Percentiles rank a stretch among this genome's conserved stretches.
These are phyloP conservation scores for Steatornis caripensis DNA, from an alignment of 2,113 vertebrate genomes.

Conservation along the genomic window DNA sequence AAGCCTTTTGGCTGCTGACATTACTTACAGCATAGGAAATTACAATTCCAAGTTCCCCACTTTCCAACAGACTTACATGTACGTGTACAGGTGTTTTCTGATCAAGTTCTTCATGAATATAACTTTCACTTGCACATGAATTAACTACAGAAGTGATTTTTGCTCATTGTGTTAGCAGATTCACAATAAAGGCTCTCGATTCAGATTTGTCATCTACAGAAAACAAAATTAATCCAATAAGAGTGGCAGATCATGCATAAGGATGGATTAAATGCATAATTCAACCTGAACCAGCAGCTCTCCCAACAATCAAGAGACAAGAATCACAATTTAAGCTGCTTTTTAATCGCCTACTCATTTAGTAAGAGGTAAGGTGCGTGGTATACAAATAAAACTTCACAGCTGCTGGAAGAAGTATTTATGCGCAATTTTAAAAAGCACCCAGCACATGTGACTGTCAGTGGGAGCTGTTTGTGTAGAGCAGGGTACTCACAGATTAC, in stretches of 20 bases:
- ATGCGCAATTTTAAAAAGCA: neutral
- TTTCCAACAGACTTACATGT: neutral
- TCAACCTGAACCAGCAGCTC: neutral
- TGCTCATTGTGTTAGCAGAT: neutral
- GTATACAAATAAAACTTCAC: neutral
- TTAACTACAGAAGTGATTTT: neutral
- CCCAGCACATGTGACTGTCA: rapidly evolving
- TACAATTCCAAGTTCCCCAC: neutral
- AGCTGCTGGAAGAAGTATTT: neutral
- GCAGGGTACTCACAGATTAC: neutral
- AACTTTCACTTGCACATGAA: neutral
- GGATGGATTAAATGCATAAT: neutral
- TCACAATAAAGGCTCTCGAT: neutral
- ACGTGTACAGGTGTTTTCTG: neutral
- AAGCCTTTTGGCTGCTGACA: neutral
- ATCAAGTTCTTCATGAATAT: neutral
- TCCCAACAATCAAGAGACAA: neutral
- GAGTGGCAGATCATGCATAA: neutral
- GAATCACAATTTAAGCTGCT: neutral
- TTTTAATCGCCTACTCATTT: neutral
- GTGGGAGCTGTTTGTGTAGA: neutral
- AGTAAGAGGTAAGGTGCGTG: neutral
- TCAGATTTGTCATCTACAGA: neutral
- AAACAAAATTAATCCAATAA: neutral
- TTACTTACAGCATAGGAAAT: neutral